Conservation (phyloP, 2,888 invertebrate species). For the Caenorhabditis becei region DNA sequence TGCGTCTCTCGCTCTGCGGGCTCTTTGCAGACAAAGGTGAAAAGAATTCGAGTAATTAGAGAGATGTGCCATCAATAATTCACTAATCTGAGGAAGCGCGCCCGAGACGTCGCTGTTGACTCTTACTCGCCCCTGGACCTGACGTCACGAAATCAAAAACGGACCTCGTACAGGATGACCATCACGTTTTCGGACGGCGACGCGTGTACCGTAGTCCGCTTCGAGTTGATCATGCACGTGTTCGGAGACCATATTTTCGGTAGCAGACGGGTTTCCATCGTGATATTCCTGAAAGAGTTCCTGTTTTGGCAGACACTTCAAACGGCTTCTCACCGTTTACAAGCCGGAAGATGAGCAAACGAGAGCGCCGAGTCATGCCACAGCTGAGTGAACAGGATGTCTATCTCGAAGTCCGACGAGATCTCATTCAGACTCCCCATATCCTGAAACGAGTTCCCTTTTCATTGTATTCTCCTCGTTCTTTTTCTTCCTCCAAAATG, state of each 20-base stretch:
- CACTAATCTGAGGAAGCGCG: slow-evolving; percentile 43
- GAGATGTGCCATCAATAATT: slow-evolving; percentile 56
- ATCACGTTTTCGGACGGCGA: slow-evolving; percentile 81
- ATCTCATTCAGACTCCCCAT: slow-evolving; percentile 81
- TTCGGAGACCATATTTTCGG: slow-evolving; percentile 81
- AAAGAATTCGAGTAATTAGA: slow-evolving; percentile 55
- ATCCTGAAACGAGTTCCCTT: slow-evolving; percentile 71
- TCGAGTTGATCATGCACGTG: slow-evolving; percentile 81
- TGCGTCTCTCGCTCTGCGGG: slow-evolving; percentile 1
- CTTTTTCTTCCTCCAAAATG: slow-evolving; percentile 26
- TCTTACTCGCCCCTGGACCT: slow-evolving; percentile 2
- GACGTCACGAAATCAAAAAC: slow-evolving; percentile 47
- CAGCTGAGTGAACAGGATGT: slow-evolving; percentile 80
- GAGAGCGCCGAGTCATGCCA: slow-evolving; percentile 80
- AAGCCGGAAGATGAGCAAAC: slow-evolving; percentile 72
- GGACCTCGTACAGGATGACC: slow-evolving; percentile 73
- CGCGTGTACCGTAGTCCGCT: slow-evolving; percentile 78
- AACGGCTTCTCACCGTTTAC: slow-evolving; percentile 65
- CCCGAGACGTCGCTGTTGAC: slow-evolving; percentile 10
- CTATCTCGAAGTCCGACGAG: slow-evolving; percentile 81
- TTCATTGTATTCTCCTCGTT: slow-evolving; percentile 10
- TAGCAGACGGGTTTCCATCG: slow-evolving; percentile 78
- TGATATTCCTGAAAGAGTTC: slow-evolving; percentile 75
- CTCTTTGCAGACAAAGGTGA: slow-evolving; percentile 33
- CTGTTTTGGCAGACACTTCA: neutral